Evolutionary conservation across 1,140 invertebrate species (phyloP), one percentile per base, ranked within the genome.

Genomic region (Trichonephila clavata): DNA sequence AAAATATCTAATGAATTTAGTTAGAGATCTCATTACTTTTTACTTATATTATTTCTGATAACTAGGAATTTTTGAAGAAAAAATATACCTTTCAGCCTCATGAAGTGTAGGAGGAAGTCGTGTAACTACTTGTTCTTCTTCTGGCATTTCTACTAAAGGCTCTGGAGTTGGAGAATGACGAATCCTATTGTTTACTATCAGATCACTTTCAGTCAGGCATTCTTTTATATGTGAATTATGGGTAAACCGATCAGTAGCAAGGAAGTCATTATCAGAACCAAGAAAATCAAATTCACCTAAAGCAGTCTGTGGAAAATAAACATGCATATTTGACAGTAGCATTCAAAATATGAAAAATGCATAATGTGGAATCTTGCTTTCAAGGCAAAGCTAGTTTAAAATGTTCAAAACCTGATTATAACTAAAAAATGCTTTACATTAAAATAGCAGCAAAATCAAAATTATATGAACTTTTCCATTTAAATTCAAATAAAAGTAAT

Each of bases 271-370:
- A 1, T 93, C 92, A 27, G 83, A 87, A 59, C 98, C 97, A 96
- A 98, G 97, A 96, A 98, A 98, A 96, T 98, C 98, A 97, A 98
- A 98, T 96, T 98, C 97, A 95, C 97, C 97, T 96, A 98, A 96
- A 95, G 97, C 98, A 96, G 97, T 97, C 96, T 98, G 97, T 95
- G 98, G 97, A 97, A 98, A 96, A 32, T 84, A 88, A 77, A 63
- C 18, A 63, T 39, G 32, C 4, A 63, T 20, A 63, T 63, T 21
- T 63, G 16, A 7, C 16, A 63, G 18, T 63, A 7, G 10, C 50
- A 50, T 50, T 50, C 1, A 16, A 63, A 20, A 63, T 63, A 63
- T 21, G 5, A 20, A 7, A 77, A 10, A 32, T 77, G 71, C 32
- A 39, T 1, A 39, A 39, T 3, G 32, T 39, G 32, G 2, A 3